Evolutionary conservation across 2,113 vertebrate genomes (phyloP).

Genomic region (Austrofundulus limnaeus): DNA sequence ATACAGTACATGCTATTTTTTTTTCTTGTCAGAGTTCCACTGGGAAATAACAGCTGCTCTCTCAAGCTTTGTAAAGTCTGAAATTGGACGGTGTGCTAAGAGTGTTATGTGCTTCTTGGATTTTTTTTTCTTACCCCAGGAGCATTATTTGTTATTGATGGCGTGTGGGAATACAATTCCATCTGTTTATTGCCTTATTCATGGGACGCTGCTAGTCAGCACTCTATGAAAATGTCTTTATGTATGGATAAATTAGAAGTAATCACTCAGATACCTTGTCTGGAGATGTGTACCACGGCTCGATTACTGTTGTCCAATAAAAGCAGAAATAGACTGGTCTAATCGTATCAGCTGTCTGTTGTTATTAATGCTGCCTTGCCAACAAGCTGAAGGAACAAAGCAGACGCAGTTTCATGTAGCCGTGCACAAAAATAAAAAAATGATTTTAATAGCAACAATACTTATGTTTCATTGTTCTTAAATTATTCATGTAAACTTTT

Average conservation of each 20-base stretch:
- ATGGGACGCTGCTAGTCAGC: constrained; percentile 54
- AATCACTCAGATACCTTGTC: constrained; percentile 37
- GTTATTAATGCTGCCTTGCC: background rate
- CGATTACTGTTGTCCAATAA: constrained; percentile 13
- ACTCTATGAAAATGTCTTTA: constrained; percentile 40
- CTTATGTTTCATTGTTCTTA: too few relatives aligned
- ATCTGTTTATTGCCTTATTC: constrained; percentile 51
- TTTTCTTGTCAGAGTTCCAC: constrained; percentile 29
- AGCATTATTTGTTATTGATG: constrained; percentile 45
- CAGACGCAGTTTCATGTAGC: background rate
- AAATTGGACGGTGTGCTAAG: constrained; percentile 47
- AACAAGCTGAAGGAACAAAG: background rate
- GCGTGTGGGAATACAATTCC: constrained; percentile 46
- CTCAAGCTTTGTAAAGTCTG: constrained; percentile 43
- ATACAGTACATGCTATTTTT: constrained; percentile 29
- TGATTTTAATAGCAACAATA: too few relatives aligned
- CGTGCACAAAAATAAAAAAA: background rate
- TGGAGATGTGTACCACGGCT: constrained; percentile 19
- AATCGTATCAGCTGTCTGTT: constrained; percentile 13
- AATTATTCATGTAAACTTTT: too few relatives aligned
- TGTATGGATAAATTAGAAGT: constrained; percentile 41
- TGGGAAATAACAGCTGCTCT: constrained; percentile 64
- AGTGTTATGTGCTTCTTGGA: constrained; percentile 37
- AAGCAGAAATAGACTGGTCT: constrained; percentile 23
- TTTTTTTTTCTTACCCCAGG: constrained; percentile 35